phyloP scores from a whole-genome alignment of 2,888 invertebrate species.

The Deroplatys truncata region DNA sequence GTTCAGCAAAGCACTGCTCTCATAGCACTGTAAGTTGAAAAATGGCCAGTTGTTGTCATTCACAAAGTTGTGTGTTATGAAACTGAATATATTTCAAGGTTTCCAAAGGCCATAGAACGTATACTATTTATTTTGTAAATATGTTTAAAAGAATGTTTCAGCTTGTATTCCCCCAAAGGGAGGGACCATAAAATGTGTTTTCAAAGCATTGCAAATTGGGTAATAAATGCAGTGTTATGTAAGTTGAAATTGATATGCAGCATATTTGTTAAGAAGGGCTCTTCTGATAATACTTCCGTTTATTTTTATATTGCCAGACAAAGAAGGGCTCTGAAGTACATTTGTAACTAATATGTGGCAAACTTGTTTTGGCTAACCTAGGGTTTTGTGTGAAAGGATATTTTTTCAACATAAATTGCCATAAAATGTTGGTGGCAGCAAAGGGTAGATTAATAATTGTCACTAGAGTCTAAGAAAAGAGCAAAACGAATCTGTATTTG shows the following conservation, averaged over 20 bases:
- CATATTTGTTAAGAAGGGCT: neutral
- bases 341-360: neutral
- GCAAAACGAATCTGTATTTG: slow-evolving; percentile 25
- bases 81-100: neutral
- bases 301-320: neutral
- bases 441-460: slow-evolving; percentile 17
- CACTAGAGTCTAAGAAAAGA: slow-evolving; percentile 23
- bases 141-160: neutral
- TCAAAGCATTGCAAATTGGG: neutral
- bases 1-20: neutral
- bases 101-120: neutral
- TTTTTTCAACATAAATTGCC: slow-evolving; percentile 2
- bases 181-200: neutral
- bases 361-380: neutral
- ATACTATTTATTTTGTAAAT: neutral
- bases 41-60: neutral
- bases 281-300: neutral
- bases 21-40: neutral
- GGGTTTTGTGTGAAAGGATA: neutral
- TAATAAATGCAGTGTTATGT: neutral
- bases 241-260: neutral
- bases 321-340: neutral
- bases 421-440: slow-evolving; percentile 18
- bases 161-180: neutral
- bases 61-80: neutral